A percentile compares a stretch with the other conserved stretches of the same genome.
phyloP scores from a whole-genome alignment of 2,113 vertebrate genomes.

The Dermatemys mawii region DNA sequence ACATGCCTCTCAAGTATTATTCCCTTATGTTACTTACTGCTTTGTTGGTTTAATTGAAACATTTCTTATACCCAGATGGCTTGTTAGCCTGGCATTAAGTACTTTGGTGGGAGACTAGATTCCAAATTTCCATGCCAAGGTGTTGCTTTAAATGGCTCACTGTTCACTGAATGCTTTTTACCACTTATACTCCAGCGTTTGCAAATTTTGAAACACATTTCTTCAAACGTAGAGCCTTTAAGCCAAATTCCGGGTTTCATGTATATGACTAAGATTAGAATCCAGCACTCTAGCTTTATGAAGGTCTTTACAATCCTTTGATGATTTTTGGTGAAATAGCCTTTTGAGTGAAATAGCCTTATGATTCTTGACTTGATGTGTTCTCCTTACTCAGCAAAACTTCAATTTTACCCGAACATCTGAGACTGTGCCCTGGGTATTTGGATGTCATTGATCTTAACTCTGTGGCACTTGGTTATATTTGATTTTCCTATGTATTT shows the following conservation, averaged over 20 bases:
- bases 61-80: conserved; percentile 68
- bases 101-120: not conserved
- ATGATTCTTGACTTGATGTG: not conserved
- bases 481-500: not conserved
- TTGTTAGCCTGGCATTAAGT: conserved; percentile 53
- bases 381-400: not conserved
- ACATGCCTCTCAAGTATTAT: conserved; percentile 62
- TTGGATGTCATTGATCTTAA: not conserved
- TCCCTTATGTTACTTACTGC: conserved; percentile 67
- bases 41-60: conserved; percentile 55
- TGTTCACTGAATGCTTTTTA: not conserved
- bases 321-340: not conserved
- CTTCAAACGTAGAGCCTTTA: not conserved
- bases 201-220: not conserved
- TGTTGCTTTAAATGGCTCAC: not conserved
- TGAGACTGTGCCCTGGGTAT: not conserved
- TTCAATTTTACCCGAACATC: not conserved
- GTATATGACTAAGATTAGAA: not conserved
- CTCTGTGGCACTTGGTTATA: rapidly evolving
- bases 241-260: not conserved
- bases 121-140: not conserved
- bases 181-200: not conserved
- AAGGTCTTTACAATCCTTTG: not conserved
- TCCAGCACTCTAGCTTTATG: not conserved
- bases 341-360: not conserved